phyloP scores from a whole-genome alignment of 2,797 vertebrate species.

The Coilia nasus region DNA sequence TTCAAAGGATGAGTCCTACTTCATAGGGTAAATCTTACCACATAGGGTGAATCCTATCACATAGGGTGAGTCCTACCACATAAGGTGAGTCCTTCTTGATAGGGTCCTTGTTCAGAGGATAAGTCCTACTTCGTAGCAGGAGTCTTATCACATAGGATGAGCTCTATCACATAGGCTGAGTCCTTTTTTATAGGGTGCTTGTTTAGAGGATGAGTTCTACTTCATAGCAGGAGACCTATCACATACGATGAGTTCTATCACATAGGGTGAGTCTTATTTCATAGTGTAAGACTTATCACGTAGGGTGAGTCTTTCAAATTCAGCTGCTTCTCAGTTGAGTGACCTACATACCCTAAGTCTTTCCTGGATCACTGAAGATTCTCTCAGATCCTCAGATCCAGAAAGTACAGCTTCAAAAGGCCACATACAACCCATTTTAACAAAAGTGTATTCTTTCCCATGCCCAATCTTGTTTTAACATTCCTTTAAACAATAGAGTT shows the following conservation, averaged over 20 bases:
- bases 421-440: background rate
- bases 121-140: no score
- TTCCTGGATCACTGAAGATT: background rate
- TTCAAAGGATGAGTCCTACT: no score
- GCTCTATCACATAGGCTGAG: constrained; percentile 24
- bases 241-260: constrained; percentile 79
- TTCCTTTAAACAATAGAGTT: background rate
- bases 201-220: no score
- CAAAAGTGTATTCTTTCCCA: background rate
- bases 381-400: background rate
- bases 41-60: no score
- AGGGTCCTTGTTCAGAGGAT: constrained; percentile 64
- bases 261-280: no score
- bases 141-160: constrained; percentile 78
- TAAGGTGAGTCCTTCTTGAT: constrained; percentile 82
- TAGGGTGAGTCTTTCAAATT: background rate
- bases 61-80: no score
- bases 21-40: no score
- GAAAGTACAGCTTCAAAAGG: no score
- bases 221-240: no score
- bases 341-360: background rate
- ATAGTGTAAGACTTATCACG: no score
- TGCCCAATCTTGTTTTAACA: background rate
- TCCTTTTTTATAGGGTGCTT: no score
- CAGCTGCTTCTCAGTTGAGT: background rate